Percentiles rank a stretch among this genome's conserved stretches.
Conservation (phyloP, 2,888 invertebrate species). For the Andrena dorsata region DNA sequence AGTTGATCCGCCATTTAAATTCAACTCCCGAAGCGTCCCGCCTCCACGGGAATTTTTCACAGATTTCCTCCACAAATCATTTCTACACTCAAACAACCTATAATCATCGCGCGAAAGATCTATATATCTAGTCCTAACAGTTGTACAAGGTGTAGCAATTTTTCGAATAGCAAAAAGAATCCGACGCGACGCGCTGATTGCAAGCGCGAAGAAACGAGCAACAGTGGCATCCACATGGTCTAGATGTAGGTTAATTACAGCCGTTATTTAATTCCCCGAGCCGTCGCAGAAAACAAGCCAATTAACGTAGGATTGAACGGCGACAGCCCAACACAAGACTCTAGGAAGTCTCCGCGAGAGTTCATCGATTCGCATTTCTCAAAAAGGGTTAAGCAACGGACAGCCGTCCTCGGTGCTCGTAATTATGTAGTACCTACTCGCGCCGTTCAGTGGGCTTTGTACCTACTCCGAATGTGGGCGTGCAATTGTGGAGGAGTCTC, state of each 20-base stretch:
- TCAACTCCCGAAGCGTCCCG: background rate
- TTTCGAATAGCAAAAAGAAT: background rate
- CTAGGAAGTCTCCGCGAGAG: constrained; percentile 1
- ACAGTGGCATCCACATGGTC: constrained; percentile 17
- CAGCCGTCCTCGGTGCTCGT: background rate
- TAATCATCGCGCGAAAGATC: background rate
- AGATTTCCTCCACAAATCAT: background rate
- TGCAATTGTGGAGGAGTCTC: background rate
- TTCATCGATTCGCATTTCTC: constrained; percentile 10
- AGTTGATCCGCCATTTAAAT: constrained; percentile 57
- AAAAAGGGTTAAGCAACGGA: background rate
- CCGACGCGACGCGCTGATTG: background rate
- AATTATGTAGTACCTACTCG: background rate
- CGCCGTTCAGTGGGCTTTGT: background rate
- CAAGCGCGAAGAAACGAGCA: constrained; percentile 13
- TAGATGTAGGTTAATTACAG: constrained; percentile 57
- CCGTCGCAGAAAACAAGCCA: constrained; percentile 50
- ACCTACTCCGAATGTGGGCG: background rate
- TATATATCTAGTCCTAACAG: background rate
- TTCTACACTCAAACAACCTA: background rate
- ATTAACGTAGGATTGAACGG: constrained; percentile 32
- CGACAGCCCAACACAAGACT: background rate
- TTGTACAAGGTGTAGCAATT: background rate
- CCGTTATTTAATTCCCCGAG: constrained; percentile 52
- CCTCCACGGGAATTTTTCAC: no score